These are phyloP conservation scores for Tetragnatha versicolor DNA, from an alignment of 1,140 invertebrate genomes.

Conservation along the genomic window DNA sequence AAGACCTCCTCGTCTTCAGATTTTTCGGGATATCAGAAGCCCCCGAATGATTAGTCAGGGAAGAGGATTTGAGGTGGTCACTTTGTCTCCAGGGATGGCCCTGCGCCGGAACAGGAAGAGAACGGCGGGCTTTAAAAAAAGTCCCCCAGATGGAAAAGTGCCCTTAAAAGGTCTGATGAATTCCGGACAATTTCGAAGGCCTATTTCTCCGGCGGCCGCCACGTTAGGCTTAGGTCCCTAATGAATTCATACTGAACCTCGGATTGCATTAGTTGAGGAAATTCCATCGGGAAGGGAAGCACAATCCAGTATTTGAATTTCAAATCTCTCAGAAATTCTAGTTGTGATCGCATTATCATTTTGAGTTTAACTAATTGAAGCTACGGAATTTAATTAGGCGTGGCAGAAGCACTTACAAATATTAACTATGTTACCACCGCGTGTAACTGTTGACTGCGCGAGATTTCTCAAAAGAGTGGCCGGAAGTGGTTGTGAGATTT, in stretches of 20 bases:
- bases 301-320: conserved; percentile 17
- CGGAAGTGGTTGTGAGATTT: background rate
- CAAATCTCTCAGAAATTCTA: conserved; percentile 23
- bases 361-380: conserved; percentile 26
- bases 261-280: background rate
- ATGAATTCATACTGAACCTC: conserved; percentile 14
- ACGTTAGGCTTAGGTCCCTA: too few relatives aligned
- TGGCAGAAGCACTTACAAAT: background rate
- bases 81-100: background rate
- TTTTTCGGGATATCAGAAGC: conserved; percentile 10
- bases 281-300: background rate
- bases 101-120: background rate
- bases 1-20: conserved; percentile 6
- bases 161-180: background rate
- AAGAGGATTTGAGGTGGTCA: conserved; percentile 2
- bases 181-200: background rate
- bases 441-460: background rate
- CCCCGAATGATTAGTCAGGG: conserved; percentile 25
- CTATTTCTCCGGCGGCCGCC: background rate
- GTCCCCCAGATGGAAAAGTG: background rate
- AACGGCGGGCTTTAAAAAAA: background rate
- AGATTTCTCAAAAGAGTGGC: background rate
- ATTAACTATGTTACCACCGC: conserved; percentile 3
- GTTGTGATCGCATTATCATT: conserved; percentile 31
- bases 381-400: conserved; percentile 24